Conservation (phyloP, 2,888 invertebrate genomes). For the Stenotaenia linearis region DNA sequence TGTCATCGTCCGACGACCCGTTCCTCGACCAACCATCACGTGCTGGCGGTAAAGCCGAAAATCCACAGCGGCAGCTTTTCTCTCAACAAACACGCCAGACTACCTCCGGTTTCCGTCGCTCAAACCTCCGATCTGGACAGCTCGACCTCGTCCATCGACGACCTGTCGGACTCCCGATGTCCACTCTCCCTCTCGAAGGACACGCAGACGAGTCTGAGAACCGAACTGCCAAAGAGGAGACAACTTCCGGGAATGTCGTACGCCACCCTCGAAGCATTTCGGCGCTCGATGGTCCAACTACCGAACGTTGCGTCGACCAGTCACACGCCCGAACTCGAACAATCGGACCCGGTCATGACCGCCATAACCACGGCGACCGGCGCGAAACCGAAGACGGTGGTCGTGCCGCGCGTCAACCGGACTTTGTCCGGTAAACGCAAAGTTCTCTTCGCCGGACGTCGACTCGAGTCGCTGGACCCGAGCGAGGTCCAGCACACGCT, state of each 20-base stretch:
- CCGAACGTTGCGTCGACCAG: not conserved
- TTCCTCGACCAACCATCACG: not conserved
- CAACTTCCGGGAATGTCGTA: not conserved
- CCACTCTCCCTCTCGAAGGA: not conserved
- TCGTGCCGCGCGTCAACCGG: not conserved
- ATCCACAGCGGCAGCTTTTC: constrained; percentile 26
- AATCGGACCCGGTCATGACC: not conserved
- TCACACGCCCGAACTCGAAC: not conserved
- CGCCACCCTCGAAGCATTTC: constrained; percentile 1
- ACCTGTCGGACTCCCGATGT: too few species aligned
- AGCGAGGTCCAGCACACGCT: constrained; percentile 31
- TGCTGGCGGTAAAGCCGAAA: not conserved
- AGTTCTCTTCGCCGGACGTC: not conserved
- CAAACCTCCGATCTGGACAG: not conserved
- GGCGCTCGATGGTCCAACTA: not conserved
- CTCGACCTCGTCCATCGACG: not conserved
- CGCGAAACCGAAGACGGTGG: not conserved
- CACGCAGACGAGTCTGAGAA: not conserved
- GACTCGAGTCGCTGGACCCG: constrained; percentile 28
- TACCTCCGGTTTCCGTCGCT: not conserved
- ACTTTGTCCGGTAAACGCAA: not conserved
- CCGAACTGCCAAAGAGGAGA: not conserved
- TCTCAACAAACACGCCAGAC: not conserved
- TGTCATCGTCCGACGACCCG: constrained; percentile 22
- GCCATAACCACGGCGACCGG: not conserved